phyloP scores from a whole-genome alignment of 2,888 invertebrate species.

The Caenorhabditis uteleia region DNA sequence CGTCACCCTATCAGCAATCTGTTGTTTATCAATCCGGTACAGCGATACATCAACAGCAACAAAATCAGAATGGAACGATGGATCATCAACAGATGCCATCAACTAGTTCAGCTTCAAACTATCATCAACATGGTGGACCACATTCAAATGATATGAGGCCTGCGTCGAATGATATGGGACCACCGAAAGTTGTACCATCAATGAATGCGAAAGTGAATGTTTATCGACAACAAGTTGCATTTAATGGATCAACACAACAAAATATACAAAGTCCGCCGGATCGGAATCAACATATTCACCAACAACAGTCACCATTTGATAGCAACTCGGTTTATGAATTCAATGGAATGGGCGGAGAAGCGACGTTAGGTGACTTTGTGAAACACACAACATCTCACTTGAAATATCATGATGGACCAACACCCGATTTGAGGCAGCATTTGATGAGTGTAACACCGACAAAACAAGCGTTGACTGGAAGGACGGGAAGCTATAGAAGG shows the following conservation, averaged over 20 bases:
- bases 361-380: no score
- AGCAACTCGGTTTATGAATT: slow-evolving; percentile 7
- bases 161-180: neutral
- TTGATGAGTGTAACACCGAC: no score
- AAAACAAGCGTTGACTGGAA: no score
- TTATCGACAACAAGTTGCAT: slow-evolving; percentile 3
- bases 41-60: slow-evolving; percentile 14
- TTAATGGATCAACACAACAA: neutral
- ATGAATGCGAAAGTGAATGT: slow-evolving; percentile 4
- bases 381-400: no score
- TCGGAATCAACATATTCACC: slow-evolving; percentile 12
- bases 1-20: no score
- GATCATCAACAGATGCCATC: slow-evolving; percentile 17
- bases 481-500: no score
- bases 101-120: neutral
- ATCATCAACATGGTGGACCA: neutral
- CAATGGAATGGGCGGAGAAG: neutral
- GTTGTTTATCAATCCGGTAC: no score
- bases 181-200: neutral
- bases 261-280: slow-evolving; percentile 5
- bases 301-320: slow-evolving; percentile 2
- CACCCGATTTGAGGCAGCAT: no score
- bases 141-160: neutral
- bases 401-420: no score
- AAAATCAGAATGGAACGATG: slow-evolving; percentile 10